A percentile compares a stretch with the other conserved stretches of the same genome.
Conservation (phyloP, 2,888 invertebrate species). For the Quadroppia sp. region DNA sequence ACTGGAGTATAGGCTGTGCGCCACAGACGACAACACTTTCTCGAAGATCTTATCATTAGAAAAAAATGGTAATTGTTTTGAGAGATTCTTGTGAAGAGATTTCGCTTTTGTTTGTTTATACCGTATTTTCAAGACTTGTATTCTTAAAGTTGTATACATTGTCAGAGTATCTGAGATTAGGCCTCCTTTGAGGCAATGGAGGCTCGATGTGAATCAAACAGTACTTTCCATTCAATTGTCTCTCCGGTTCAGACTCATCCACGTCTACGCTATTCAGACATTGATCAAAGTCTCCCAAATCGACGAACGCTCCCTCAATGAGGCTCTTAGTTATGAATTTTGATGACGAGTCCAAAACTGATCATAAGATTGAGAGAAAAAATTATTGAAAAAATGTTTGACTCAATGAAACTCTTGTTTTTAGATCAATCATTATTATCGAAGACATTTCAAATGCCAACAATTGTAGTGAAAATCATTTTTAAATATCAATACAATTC, state of each 20-base stretch:
- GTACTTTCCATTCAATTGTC: neutral
- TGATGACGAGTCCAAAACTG: neutral
- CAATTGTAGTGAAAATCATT: no score
- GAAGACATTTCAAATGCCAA: no score
- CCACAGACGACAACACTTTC: neutral
- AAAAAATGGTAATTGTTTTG: neutral
- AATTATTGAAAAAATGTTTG: no score
- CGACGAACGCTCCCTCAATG: neutral
- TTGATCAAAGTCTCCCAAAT: conserved; percentile 19
- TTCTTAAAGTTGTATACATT: neutral
- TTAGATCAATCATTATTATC: no score
- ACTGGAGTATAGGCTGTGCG: neutral
- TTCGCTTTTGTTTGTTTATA: neutral
- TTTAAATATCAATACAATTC: no score
- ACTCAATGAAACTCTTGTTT: no score
- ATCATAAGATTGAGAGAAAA: neutral
- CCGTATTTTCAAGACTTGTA: neutral
- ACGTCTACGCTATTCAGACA: neutral
- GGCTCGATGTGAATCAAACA: neutral
- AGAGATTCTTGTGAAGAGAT: no score
- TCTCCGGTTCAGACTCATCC: neutral
- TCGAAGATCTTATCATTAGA: neutral
- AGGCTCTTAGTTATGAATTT: neutral
- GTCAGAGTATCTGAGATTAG: neutral
- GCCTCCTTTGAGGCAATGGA: neutral